Percentiles rank a stretch among this genome's conserved stretches.
These are phyloP conservation scores for Volucella bombylans DNA, from an alignment of 2,888 invertebrate species.

Conservation along the genomic window DNA sequence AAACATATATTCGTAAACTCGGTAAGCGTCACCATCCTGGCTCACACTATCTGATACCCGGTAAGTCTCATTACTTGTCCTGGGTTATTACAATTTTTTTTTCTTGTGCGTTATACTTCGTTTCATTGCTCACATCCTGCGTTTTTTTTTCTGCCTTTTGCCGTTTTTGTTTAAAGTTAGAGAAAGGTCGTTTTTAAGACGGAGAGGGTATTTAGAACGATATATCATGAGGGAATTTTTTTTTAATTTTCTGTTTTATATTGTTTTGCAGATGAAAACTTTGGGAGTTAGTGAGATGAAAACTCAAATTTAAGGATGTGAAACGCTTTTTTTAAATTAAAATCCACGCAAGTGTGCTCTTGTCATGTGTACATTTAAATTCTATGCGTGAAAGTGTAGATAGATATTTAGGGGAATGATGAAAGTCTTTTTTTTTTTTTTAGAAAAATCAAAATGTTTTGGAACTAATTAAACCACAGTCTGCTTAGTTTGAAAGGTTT, in stretches of 20 bases:
- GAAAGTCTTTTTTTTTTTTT: too few relatives aligned
- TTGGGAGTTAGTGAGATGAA: slow-evolving; percentile 9
- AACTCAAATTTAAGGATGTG: slow-evolving; percentile 42
- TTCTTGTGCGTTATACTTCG: slow-evolving; percentile 42
- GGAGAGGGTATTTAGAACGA: slow-evolving; percentile 61
- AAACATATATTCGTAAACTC: slow-evolving; percentile 33
- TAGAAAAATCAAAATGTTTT: too few relatives aligned
- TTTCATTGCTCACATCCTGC: slow-evolving; percentile 16
- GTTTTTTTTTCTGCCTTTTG: slow-evolving; percentile 3
- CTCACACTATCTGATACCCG: slow-evolving; percentile 45
- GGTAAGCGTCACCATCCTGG: slow-evolving; percentile 23
- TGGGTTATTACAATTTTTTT: slow-evolving; percentile 2
- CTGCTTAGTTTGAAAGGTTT: too few relatives aligned
- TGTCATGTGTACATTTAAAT: slow-evolving; percentile 14
- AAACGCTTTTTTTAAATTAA: slow-evolving; percentile 59
- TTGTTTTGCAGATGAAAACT: slow-evolving; percentile 5
- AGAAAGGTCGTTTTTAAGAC: slow-evolving; percentile 60
- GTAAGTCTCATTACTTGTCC: slow-evolving; percentile 53
- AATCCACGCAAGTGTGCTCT: slow-evolving; percentile 49
- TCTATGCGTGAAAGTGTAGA: background rate
- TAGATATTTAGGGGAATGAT: too few relatives aligned
- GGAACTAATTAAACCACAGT: too few relatives aligned
- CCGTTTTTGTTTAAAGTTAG: slow-evolving; percentile 34
- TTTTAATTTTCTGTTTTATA: slow-evolving; percentile 19
- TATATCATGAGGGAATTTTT: slow-evolving; percentile 52